Conservation (phyloP, 1,140 invertebrate species). For the Bacillus rossius region DNA sequence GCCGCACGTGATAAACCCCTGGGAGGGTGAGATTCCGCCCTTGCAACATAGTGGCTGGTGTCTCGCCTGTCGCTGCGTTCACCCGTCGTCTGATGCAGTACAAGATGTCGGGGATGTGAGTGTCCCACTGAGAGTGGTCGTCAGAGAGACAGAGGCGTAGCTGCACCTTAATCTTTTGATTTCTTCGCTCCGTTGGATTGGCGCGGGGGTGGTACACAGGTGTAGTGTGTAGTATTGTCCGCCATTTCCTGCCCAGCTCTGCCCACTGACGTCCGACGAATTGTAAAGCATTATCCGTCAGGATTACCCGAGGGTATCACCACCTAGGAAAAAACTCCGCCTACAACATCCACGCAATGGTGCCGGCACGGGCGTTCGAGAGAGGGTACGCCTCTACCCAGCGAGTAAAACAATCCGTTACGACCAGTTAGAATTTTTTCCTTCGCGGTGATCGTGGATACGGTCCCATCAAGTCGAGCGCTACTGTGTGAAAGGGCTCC, state of each 20-base stretch:
- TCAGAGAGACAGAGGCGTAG: conserved; percentile 11
- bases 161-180: conserved; percentile 26
- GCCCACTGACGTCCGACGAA: conserved; percentile 18
- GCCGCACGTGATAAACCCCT: too few species aligned
- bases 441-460: conserved; percentile 16
- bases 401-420: conserved; percentile 23
- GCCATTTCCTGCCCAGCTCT: not conserved
- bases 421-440: conserved; percentile 18
- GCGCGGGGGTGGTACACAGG: conserved; percentile 29
- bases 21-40: too few species aligned
- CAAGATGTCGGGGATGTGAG: too few species aligned
- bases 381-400: conserved; percentile 27
- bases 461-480: conserved; percentile 23
- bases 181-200: conserved; percentile 29
- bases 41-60: too few species aligned
- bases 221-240: conserved; percentile 19
- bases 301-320: conserved; percentile 23
- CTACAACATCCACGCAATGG: conserved; percentile 18
- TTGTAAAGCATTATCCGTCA: conserved; percentile 27
- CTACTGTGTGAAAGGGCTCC: not conserved
- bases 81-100: too few species aligned
- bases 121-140: not conserved
- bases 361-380: not conserved
- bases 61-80: too few species aligned
- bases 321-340: conserved; percentile 27